Evolutionary conservation across 2,888 invertebrate genomes (phyloP).

Genomic region (Drosophila lacicola): DNA sequence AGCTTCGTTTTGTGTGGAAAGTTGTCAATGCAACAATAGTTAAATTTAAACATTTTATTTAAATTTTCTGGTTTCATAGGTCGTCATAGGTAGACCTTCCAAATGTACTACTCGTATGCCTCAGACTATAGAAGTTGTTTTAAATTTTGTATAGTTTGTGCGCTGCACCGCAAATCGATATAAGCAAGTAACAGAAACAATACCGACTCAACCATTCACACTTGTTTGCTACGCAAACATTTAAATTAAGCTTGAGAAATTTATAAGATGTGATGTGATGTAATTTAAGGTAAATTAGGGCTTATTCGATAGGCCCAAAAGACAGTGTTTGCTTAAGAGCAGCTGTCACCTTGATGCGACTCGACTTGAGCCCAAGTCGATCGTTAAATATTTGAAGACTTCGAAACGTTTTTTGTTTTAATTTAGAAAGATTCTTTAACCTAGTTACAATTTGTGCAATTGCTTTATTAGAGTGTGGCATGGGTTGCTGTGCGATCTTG

Average conservation of each 20-base stretch:
- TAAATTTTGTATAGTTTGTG: not conserved
- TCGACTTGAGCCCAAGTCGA: not conserved
- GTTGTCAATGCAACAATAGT: too few species aligned
- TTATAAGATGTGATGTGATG: not conserved
- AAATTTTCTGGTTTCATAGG: too few species aligned
- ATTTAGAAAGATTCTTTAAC: conserved; percentile 5
- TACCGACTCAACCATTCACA: too few species aligned
- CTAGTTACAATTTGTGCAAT: not conserved
- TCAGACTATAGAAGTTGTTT: not conserved
- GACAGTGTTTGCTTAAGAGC: conserved; percentile 22
- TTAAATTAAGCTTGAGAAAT: not conserved
- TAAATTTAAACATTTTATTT: too few species aligned
- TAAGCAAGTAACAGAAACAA: not conserved
- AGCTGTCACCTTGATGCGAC: conserved; percentile 33
- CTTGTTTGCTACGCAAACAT: conserved; percentile 13
- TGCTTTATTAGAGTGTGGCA: not conserved
- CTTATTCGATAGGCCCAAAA: not conserved
- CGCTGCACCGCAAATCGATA: not conserved
- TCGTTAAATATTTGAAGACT: conserved; percentile 2
- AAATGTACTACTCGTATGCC: too few species aligned
- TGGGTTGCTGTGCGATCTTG: not conserved
- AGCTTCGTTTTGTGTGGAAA: too few species aligned
- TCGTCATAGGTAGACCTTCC: too few species aligned
- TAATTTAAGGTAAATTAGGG: not conserved
- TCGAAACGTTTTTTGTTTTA: not conserved